Evolutionary conservation across 1,140 invertebrate genomes (phyloP), one percentile per base, ranked within the genome.

Genomic region (Phthorimaea operculella): DNA sequence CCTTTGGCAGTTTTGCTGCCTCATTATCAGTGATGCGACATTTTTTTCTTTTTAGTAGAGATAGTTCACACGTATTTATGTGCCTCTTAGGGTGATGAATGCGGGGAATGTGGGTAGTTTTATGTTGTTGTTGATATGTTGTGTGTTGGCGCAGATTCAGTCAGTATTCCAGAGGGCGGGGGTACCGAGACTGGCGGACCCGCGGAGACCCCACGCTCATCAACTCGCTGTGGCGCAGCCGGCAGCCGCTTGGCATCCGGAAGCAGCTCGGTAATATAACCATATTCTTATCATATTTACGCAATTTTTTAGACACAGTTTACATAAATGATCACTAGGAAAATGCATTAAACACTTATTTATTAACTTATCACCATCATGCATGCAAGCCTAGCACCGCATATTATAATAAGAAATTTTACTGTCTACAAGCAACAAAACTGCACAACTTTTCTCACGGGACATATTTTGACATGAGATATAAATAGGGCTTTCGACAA

Each of bases 181-280:
- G 89, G 10, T 90, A 89, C 81, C 85, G 90, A 59, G 89, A 90
- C 72, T 91, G 90, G 90, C 79, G 89, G 57, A 87, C 85, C 18
- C 85, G 89, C 44, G 89, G 88, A 36, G 90, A 91, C 73, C 90
- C 90, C 14, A 90, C 89, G 28, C 87, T 90, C 56, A 89, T 90
- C 80, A 90, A 90, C 79, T 89, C 88, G 47, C 85, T 91, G 39
- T 91, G 90, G 90, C 87, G 88, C 68, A 90, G 89, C 72, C 89
- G 89, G 72, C 90, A 90, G 81, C 90, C 90, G 34, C 86, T 91
- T 60, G 90, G 90, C 74, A 90, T 88, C 59, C 81, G 89, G 63
- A 90, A 90, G 73, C 88, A 90, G 82, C 83, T 90, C 69, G 89
- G 89, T 89, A 78, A 81, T n/a, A 12, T 9, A 39, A 28, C 21